Percentiles rank a stretch among this genome's conserved stretches.
Evolutionary conservation across 2,888 invertebrate species (phyloP).

Genomic region (Tetragonisca angustula): DNA sequence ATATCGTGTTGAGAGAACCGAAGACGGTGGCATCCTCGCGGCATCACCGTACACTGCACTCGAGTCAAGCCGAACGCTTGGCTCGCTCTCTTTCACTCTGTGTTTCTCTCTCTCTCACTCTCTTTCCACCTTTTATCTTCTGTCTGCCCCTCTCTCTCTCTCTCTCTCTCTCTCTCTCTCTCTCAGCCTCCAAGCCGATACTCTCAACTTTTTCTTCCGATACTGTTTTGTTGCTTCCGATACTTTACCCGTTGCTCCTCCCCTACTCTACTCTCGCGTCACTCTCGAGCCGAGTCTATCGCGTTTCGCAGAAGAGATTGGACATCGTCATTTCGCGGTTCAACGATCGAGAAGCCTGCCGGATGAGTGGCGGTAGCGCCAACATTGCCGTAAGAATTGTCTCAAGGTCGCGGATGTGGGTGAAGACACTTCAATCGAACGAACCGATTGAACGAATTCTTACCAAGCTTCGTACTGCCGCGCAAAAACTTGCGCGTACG

Average conservation of each 20-base stretch:
- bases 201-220: slow-evolving; percentile 4
- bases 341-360: slow-evolving; percentile 42
- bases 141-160: background rate
- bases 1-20: slow-evolving; percentile 55
- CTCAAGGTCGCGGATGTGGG: background rate
- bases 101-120: background rate
- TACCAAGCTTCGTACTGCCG: background rate
- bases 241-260: background rate
- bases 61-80: slow-evolving; percentile 61
- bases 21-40: slow-evolving; percentile 67
- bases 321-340: slow-evolving; percentile 47
- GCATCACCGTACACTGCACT: slow-evolving; percentile 68
- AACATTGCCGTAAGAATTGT: slow-evolving; percentile 30
- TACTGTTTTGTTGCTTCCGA: background rate
- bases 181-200: slow-evolving; percentile 12
- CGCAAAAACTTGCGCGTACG: background rate
- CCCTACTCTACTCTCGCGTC: slow-evolving; percentile 12
- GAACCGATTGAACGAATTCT: slow-evolving; percentile 5
- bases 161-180: slow-evolving; percentile 5
- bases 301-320: slow-evolving; percentile 31
- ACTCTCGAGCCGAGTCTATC: slow-evolving; percentile 10
- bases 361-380: slow-evolving; percentile 19
- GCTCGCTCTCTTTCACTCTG: slow-evolving; percentile 48
- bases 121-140: background rate
- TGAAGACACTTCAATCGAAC: background rate